Conservation (phyloP, 1,140 invertebrate genomes). For the Ceratosolen fusciceps region DNA sequence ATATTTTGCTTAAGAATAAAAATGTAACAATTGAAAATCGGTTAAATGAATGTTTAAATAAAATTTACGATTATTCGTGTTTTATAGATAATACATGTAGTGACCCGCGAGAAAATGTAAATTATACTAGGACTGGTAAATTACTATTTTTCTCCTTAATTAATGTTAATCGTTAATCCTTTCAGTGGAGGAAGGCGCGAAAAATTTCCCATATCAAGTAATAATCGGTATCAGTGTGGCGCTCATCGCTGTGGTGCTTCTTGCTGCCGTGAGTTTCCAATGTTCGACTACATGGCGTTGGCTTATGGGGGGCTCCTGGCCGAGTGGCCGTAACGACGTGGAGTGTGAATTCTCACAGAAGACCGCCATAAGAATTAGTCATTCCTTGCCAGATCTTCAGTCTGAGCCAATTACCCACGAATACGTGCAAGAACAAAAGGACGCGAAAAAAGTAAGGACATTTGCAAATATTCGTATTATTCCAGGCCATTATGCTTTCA, state of each 20-base stretch:
- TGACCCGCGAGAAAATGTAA: too few relatives aligned
- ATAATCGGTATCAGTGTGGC: conserved; percentile 74
- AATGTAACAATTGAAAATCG: too few relatives aligned
- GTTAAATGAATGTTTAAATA: too few relatives aligned
- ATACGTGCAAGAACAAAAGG: conserved; percentile 81
- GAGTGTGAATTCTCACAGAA: conserved; percentile 76
- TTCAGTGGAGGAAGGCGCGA: conserved; percentile 67
- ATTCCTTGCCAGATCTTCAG: conserved; percentile 82
- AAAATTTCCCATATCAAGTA: conserved; percentile 68
- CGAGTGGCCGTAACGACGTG: conserved; percentile 73
- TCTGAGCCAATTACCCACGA: conserved; percentile 79
- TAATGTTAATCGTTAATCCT: conserved; percentile 44
- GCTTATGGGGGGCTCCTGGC: conserved; percentile 73
- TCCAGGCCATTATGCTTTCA: background rate
- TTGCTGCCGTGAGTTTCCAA: conserved; percentile 80
- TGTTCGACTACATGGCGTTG: conserved; percentile 81
- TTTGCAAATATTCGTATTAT: background rate
- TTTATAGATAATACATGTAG: too few relatives aligned
- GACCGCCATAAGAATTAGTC: conserved; percentile 80
- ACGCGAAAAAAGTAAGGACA: conserved; percentile 77
- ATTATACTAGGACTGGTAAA: too few relatives aligned
- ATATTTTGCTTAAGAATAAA: too few relatives aligned
- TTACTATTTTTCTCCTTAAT: too few relatives aligned
- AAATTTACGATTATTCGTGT: too few relatives aligned
- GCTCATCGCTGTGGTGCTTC: conserved; percentile 77